phyloP scores from a whole-genome alignment of 2,888 invertebrate genomes.

The Drosophila colorata region DNA sequence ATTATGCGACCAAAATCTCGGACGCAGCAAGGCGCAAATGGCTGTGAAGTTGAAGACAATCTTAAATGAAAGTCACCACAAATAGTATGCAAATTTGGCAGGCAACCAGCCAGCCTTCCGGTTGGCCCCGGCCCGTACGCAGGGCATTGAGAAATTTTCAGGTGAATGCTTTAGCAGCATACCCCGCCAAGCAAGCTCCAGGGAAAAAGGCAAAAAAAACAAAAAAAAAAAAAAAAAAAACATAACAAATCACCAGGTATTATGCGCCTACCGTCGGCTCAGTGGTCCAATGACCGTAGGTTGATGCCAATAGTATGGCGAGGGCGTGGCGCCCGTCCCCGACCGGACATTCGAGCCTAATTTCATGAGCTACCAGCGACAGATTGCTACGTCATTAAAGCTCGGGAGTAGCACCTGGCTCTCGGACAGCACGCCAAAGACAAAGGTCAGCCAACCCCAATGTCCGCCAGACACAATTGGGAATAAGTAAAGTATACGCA shows the following conservation, averaged over 20 bases:
- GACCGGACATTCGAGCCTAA: slow-evolving; percentile 71
- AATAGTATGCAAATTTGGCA: slow-evolving; percentile 72
- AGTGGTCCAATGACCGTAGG: slow-evolving; percentile 22
- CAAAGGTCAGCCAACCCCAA: slow-evolving; percentile 32
- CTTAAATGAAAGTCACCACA: slow-evolving; percentile 72
- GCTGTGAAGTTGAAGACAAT: slow-evolving; percentile 71
- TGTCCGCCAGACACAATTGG: slow-evolving; percentile 27
- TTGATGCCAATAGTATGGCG: slow-evolving; percentile 1
- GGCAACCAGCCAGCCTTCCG: slow-evolving; percentile 32
- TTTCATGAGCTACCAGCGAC: slow-evolving; percentile 74
- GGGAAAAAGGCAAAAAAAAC: slow-evolving; percentile 18
- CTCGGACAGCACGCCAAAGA: slow-evolving; percentile 11
- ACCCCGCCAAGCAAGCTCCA: slow-evolving; percentile 34
- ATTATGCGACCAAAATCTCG: slow-evolving; percentile 48
- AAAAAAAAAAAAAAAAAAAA: slow-evolving; percentile 35
- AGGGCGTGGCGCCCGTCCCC: slow-evolving; percentile 19
- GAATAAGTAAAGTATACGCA: slow-evolving; percentile 29
- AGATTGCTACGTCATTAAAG: slow-evolving; percentile 74
- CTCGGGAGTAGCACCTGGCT: slow-evolving; percentile 15
- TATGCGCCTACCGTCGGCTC: slow-evolving; percentile 61
- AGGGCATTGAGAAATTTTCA: slow-evolving; percentile 68
- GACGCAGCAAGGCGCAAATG: slow-evolving; percentile 25
- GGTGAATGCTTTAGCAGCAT: slow-evolving; percentile 63
- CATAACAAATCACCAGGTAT: slow-evolving; percentile 75
- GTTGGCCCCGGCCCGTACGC: slow-evolving; percentile 51